Base-by-base conservation (phyloP, 2,888 invertebrate species). In the Meloe dianella region DNA sequence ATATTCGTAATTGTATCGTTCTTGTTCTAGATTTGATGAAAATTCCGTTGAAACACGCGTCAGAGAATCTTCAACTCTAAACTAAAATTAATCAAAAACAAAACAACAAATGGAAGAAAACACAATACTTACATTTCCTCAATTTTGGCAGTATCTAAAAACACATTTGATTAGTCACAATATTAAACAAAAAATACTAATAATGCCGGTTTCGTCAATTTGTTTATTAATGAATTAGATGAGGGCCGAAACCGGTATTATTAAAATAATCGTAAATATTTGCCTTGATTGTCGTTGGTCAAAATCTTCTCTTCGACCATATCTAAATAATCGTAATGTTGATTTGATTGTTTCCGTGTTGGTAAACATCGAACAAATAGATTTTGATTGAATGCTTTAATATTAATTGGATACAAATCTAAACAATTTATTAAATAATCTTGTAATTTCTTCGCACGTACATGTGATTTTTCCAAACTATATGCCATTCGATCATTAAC, bases 401-500 rank as follows among this genome's bases (percentile, higher is more conserved):
- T 83, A 17, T 84, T 84, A 60, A 91, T 87, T 0, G 91, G 90
- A 75, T 87, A 89, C 27, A 89, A 86, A 65, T 90, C 89, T 38
- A 93, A 81, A 9, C 89, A 87, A 66, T 89, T 85, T 20, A 92
- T 87, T 73, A 92, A 93, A 74, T 90, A 87, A 7, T 87, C 84
- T 77, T 87, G 85, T 77, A 93, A 85, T 78, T 92, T 92, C 27
- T 86, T 77, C 3, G 60, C 24, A 22, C 70, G 65, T 22, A 62
- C 58, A 62, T 38, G 64, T 0, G 91, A 91, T 69, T 90, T 92
- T 74, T 92, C 91, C 2, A 92, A 85, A 69, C 91, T 89, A 77
- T 89, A 92, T 0, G 90, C 91, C 35, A 91, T 79, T 79, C 91
- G 91, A 51, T 88, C 85, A 27, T 86, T 85, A 1, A 92, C 89